Base-by-base conservation (phyloP, 2,888 invertebrate species). In the Catocala nupta region DNA sequence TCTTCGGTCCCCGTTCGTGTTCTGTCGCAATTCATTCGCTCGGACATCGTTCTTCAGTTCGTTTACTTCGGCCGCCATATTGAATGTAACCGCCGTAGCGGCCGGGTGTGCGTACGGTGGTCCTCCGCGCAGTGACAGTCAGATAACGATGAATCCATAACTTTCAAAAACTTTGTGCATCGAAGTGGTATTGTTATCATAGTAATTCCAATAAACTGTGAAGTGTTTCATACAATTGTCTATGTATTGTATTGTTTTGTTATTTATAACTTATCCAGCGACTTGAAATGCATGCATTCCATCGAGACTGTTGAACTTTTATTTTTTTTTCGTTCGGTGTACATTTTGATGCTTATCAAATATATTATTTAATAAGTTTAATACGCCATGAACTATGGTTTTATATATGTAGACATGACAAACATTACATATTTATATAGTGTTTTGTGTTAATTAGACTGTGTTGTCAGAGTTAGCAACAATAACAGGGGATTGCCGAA, bases 201-300 rank as follows among this genome's bases (percentile, higher is more conserved):
- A 78, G 61, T 59, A 61, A 62, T 70, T 64, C 25, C 57, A 70
- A 75, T 68, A 71, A 81, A 84, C 78, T 81, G 86, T 89, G 86
- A 78, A 84, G 88, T 90, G 89, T 65, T 67, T 60, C 49, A 64
- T 55, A 62, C 65, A 72, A 59, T 67, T 64, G 61, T 55, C 55
- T 55, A 59, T 59, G 57, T 50, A 68, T 67, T 63, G 59, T 64
- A 77, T 69, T 58, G 58, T 57, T 70, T 67, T 61, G 33, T 56
- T 77, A 75, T 77, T 60, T 70, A 71, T 75, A 73, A 81, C 76
- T 77, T 78, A 81, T 82, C 81, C 80, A 83, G 80, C 83, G 80
- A 84, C 84, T 90, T 87, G 87, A 92, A 92, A 92, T 91, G 91
- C 90, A 90, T 86, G 90, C 93, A 94, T 94, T 93, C 93, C 93